Evolutionary conservation across 37 sponge, comb jelly and placozoan genomes (phyloP).

Genomic region (Diacarnus erythraeanus): DNA sequence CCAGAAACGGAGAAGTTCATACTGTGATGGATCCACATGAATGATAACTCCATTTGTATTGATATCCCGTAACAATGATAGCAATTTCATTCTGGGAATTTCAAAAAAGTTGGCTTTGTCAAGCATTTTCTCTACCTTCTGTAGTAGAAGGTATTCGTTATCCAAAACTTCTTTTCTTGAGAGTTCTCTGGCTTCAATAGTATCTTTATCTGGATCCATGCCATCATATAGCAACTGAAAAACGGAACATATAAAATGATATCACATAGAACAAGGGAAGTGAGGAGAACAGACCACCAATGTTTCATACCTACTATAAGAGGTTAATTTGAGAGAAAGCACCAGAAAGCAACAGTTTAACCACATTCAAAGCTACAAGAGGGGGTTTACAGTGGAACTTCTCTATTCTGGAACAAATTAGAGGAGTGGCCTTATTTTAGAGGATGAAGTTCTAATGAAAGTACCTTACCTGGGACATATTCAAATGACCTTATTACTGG

Average conservation of each 20-base stretch:
- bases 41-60: conserved; percentile 69
- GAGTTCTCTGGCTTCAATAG: conserved; percentile 46
- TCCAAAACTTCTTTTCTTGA: conserved; percentile 72
- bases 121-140: conserved; percentile 55
- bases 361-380: no score
- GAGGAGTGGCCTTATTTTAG: no score
- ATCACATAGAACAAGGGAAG: no score
- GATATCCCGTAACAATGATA: conserved; percentile 45
- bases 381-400: no score
- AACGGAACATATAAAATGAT: neutral
- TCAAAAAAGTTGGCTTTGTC: conserved; percentile 78
- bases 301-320: no score
- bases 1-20: conserved; percentile 73
- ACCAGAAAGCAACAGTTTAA: no score
- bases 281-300: no score
- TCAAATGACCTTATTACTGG: no score
- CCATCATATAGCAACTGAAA: conserved; percentile 75
- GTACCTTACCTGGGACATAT: no score
- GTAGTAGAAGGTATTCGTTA: conserved; percentile 75
- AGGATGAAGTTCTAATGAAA: no score
- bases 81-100: conserved; percentile 49
- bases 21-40: conserved; percentile 52
- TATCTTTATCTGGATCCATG: conserved; percentile 95
- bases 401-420: no score
- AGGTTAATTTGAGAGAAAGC: no score